Evolutionary conservation across 2,888 invertebrate species (phyloP).

Genomic region (Drosophila kokeensis): DNA sequence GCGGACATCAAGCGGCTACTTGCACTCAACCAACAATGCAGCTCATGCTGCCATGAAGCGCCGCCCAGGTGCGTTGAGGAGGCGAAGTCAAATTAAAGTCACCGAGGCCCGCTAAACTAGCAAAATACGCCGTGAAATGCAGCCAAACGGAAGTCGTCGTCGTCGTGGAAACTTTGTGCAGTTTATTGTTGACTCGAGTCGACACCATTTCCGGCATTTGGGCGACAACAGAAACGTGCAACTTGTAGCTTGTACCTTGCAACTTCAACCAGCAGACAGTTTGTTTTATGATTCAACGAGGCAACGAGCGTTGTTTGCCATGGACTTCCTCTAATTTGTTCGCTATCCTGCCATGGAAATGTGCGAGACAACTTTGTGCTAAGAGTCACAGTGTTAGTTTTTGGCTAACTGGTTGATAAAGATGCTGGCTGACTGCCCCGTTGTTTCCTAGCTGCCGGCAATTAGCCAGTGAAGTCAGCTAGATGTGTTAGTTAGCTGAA

Average conservation of each 20-base stretch:
- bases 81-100: constrained; percentile 62
- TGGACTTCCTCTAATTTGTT: constrained; percentile 44
- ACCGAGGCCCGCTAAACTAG: constrained; percentile 52
- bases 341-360: constrained; percentile 56
- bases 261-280: constrained; percentile 49
- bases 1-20: constrained; percentile 27
- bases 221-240: constrained; percentile 7
- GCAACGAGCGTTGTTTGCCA: not conserved
- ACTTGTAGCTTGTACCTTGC: constrained; percentile 21
- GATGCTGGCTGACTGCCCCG: constrained; percentile 17
- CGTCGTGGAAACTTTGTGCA: constrained; percentile 61
- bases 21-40: constrained; percentile 48
- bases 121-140: constrained; percentile 65
- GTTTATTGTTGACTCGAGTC: constrained; percentile 72
- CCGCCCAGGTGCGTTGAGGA: constrained; percentile 40
- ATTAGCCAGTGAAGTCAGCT: constrained; percentile 22
- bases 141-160: constrained; percentile 60
- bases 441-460: constrained; percentile 17
- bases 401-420: constrained; percentile 8
- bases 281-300: constrained; percentile 62
- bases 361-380: constrained; percentile 22
- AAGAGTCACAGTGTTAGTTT: not conserved
- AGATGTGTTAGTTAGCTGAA: constrained; percentile 10
- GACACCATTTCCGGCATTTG: constrained; percentile 65
- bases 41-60: constrained; percentile 35